Base-by-base conservation (phyloP, 2,113 vertebrate genomes). In the Panthera uncia region DNA sequence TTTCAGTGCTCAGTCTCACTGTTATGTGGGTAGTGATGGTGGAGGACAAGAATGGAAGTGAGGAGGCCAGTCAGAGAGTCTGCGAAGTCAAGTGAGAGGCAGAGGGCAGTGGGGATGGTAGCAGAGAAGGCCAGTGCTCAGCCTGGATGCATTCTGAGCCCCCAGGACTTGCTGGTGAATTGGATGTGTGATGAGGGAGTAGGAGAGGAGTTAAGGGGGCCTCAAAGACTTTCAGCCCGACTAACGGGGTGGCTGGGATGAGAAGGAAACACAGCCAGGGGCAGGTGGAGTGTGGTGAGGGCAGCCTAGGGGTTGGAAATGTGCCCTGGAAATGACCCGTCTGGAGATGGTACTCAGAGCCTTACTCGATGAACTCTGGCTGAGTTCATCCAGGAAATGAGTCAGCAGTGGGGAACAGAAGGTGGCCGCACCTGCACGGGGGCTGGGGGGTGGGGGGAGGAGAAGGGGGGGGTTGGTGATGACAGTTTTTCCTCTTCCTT, bases 361-460 rank as follows among this genome's bases (percentile, higher is more conserved):
- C 65, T 21, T 0, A 9, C 8, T 61, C 23, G 57, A 23, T 61
- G 57, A 61, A 21, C 8, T 29, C 48, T 63, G 27, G 27, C 19
- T 18, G 65, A 38, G 29, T 8, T 74, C 19, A 9, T 7, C 21
- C 38, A 91, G 61, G 31, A 66, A 63, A 27, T 1, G 10, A 52
- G 18, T 80, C 31, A 68, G 38, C 0, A 1, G 16, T 4, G 7
- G 25, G 36, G 31, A 66, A 29, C 29, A 57, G 48, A 66, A 41
- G 6, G 15, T 71, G 29, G 25, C n/a, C 21, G 16, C 7, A 61
- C 21, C 57, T 61, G 14, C 19, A 0, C 7, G 38, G 57, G 57
- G 57, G 23, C 29, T 16, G 1, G 0, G 50, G 52, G 61, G 2
- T 13, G 1, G 0, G 36, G 52, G 61, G 1, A 45, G 45, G 7